Base-by-base conservation (phyloP, 2,888 invertebrate species). In the Synanthedon andrenaeformis region DNA sequence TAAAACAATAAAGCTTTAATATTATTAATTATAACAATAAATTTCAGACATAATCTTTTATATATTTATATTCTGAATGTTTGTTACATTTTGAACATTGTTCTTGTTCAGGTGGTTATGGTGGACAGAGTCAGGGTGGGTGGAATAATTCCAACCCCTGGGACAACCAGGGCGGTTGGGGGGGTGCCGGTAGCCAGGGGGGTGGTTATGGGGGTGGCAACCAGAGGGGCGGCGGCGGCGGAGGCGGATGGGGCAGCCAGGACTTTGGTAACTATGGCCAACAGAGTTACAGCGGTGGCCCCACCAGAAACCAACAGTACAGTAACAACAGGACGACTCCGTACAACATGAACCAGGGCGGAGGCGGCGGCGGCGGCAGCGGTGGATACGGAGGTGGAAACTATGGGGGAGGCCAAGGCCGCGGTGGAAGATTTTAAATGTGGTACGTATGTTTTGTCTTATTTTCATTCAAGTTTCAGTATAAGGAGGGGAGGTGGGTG, bases 241-340 rank as follows among this genome's bases (percentile, higher is more conserved):
- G 63, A 53, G 69, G 89, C 51, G 84, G 89, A 51, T 88, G 90
- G 84, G 89, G 90, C 49, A 91, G 90, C 62, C 91, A 92, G 70
- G 92, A 91, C 65, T 94, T 94, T 66, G 94, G 94, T 57, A 92
- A 90, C 62, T 93, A 93, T 59, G 93, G 94, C 71, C 95, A 95
- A 67, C 96, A 95, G 73, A 91, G 92, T 55, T 96, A 94, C 70
- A 91, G 94, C 55, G 96, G 96, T 51, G 96, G 96, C 1, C 95
- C 96, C 1, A 92, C 96, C 65, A 91, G 96, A 64, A 93, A 89
- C 74, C 93, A 92, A 69, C 92, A 92, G 67, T 92, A 90, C 79
- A 89, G 89, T 67, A 92, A 91, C 60, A 92, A 91, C 68, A 86
- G 93, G 63, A 86, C 92, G 49, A 82, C 93, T 60, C 92, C 94